These are phyloP conservation scores for Scaptodrosophila latifasciaeformis DNA, from an alignment of 2,888 invertebrate genomes.

Conservation along the genomic window DNA sequence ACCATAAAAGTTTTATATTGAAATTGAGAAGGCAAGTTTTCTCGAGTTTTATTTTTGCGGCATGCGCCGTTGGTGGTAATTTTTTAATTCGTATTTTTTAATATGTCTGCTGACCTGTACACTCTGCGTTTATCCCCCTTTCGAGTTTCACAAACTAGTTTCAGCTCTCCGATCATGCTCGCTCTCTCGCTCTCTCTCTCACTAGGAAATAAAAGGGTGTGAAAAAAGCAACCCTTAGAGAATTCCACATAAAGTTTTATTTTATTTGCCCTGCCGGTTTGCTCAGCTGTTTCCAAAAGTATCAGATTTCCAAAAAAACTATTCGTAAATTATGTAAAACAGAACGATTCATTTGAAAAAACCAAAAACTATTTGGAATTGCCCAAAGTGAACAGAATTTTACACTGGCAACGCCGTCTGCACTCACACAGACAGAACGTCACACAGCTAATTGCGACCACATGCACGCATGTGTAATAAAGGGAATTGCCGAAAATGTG, in stretches of 20 bases:
- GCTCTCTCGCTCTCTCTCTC: slow-evolving; percentile 17
- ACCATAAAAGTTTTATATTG: slow-evolving; percentile 41
- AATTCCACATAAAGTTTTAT: neutral
- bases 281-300: slow-evolving; percentile 46
- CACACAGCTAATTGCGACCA: neutral
- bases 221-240: slow-evolving; percentile 29
- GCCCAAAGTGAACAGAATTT: no score
- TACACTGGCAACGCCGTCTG: slow-evolving; percentile 16
- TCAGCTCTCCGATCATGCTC: slow-evolving; percentile 19
- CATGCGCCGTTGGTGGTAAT: slow-evolving; percentile 65
- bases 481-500: neutral
- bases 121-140: no score
- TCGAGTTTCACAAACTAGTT: slow-evolving; percentile 40
- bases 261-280: slow-evolving; percentile 5
- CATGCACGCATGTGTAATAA: slow-evolving; percentile 1
- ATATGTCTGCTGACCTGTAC: no score
- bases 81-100: slow-evolving; percentile 28
- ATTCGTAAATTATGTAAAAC: no score
- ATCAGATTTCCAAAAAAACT: no score
- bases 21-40: slow-evolving; percentile 34
- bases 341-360: no score
- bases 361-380: no score
- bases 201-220: neutral
- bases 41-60: slow-evolving; percentile 31
- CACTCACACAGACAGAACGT: slow-evolving; percentile 9